phyloP scores from a whole-genome alignment of 1,140 invertebrate species.

The Saccostrea glomerata region DNA sequence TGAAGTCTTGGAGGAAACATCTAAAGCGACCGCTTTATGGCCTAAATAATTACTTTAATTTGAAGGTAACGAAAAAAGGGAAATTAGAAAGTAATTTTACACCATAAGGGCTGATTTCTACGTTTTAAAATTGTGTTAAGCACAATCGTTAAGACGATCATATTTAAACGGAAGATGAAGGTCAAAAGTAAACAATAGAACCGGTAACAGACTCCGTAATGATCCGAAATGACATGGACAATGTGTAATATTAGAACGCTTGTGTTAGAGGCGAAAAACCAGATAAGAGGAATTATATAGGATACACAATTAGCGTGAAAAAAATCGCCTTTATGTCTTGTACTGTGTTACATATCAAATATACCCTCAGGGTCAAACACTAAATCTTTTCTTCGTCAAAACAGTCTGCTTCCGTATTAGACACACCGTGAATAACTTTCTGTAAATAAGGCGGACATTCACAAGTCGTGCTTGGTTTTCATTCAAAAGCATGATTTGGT shows the following conservation, averaged over 20 bases:
- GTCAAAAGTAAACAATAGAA: background rate
- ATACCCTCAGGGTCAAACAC: constrained; percentile 15
- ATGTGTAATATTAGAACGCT: background rate
- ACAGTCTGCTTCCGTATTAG: background rate
- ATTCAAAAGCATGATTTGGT: background rate
- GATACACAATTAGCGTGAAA: background rate
- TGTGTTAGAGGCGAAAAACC: background rate
- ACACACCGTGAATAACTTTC: background rate
- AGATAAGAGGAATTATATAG: background rate
- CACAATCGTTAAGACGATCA: background rate
- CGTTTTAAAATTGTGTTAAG: background rate
- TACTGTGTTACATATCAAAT: background rate
- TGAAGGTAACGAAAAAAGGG: background rate
- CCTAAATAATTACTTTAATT: background rate
- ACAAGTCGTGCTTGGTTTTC: background rate
- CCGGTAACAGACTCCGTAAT: background rate
- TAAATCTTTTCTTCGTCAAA: background rate
- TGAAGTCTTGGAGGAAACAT: background rate
- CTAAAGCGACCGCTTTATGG: background rate
- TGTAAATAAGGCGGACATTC: constrained; percentile 14
- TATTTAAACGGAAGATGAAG: background rate
- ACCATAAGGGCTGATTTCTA: background rate
- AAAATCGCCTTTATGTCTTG: background rate
- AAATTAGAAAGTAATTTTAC: background rate
- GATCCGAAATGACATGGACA: constrained; percentile 18